Evolutionary conservation across 2,113 vertebrate genomes (phyloP), one percentile per base, ranked within the genome.

Genomic region (Scophthalmus maximus): DNA sequence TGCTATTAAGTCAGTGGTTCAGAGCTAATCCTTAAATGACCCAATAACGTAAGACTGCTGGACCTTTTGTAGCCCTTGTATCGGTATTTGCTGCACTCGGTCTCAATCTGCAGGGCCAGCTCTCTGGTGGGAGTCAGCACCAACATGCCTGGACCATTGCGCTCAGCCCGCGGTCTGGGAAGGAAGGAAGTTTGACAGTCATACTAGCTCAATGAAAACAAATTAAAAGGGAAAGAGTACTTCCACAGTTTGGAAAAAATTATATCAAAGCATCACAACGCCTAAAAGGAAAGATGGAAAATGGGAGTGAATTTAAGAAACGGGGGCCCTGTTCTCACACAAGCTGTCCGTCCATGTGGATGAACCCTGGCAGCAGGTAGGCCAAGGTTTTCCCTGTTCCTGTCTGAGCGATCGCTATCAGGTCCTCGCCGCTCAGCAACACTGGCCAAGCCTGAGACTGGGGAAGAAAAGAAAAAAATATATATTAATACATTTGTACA

Each of bases 381-480:
- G 95, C 94, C 71, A 99, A 76, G 0, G 97, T 99, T 89, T 99
- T 99, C 50, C 98, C 97, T 0, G 97, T 99, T 76, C 97, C 98
- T 0, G 97, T 98, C 84, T 99, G 97, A 49, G 97, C 97, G 47
- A 99, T 96, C 58, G 95, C 97, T 80, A 99, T 98, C 60, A 99
- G 92, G 92, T 99, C 97, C 68, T 94, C 91, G 57, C 97, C 98
- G 68, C 94, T 95, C 1, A 99, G 92, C 66, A 97, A 79, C 76
- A 98, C 93, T 0, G 98, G 98, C 98, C 98, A 99, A 0, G 96
- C 95, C 85, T 99, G 97, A 3, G 95, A 96, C 98, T 99, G 79
- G 76, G 73, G 26, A 65, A 22, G 7, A 26, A 64, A 53, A 44
- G 11, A 38, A 38, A 18, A 17, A 44, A 44, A 44, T 17, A 18